Percentiles rank a stretch among this genome's conserved stretches.
Evolutionary conservation across 1,140 invertebrate species (phyloP).

Genomic region (Babylonia areolata): DNA sequence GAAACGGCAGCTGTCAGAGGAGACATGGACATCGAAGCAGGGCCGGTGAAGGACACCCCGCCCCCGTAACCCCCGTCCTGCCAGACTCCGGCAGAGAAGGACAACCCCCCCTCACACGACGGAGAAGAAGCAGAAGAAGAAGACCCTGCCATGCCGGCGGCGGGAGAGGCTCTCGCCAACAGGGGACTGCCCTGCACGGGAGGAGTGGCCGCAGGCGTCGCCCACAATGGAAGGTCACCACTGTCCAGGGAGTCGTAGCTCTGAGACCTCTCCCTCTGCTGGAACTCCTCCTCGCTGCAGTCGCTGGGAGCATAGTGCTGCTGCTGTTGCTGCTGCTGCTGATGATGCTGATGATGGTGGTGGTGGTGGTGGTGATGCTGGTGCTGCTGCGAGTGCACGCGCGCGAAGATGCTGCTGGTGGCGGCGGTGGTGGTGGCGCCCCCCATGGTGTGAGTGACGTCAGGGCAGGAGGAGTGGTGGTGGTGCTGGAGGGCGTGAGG

Average conservation of each 20-base stretch:
- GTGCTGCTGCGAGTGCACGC: background rate
- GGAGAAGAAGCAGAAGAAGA: background rate
- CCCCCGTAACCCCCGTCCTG: too few species aligned
- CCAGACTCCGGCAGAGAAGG: too few species aligned
- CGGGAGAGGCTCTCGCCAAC: background rate
- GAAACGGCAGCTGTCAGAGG: slow-evolving; percentile 12
- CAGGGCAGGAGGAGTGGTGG: slow-evolving; percentile 1
- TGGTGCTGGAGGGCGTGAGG: background rate
- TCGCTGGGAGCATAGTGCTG: background rate
- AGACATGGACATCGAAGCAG: background rate
- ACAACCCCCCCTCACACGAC: background rate
- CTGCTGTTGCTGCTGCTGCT: slow-evolving; percentile 34
- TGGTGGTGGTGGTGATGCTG: slow-evolving; percentile 30
- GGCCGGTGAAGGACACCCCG: background rate
- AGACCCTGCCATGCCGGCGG: background rate
- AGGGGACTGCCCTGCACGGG: background rate
- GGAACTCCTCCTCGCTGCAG: background rate
- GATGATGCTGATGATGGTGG: slow-evolving; percentile 16
- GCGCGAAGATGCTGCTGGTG: background rate
- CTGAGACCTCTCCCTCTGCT: background rate
- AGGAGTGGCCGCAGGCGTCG: background rate
- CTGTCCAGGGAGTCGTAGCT: slow-evolving; percentile 17
- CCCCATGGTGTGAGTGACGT: background rate
- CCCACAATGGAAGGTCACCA: background rate
- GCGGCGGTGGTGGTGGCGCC: background rate